A percentile compares a stretch with the other conserved stretches of the same genome.
Conservation (phyloP, 2,888 invertebrate species). For the Pterobdella sp. region DNA sequence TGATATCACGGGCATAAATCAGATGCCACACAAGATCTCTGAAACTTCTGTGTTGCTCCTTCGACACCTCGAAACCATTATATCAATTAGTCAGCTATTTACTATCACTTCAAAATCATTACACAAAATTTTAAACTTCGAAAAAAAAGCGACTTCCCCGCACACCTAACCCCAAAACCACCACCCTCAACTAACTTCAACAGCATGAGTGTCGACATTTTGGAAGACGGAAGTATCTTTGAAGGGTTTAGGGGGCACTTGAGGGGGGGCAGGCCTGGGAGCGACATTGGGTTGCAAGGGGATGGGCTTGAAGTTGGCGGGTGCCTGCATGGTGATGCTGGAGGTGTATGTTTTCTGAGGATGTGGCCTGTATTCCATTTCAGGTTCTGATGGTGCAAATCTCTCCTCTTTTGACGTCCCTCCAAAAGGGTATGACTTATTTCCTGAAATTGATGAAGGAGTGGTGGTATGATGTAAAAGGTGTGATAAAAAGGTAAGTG, state of each 20-base stretch:
- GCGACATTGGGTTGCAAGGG: constrained; percentile 41
- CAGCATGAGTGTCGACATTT: constrained; percentile 50
- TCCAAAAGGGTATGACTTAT: constrained; percentile 36
- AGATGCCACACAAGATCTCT: constrained; percentile 51
- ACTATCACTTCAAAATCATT: neutral
- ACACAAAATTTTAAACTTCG: neutral
- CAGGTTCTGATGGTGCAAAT: constrained; percentile 38
- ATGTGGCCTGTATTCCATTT: constrained; percentile 39
- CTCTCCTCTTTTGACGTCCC: constrained; percentile 27
- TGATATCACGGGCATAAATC: constrained; percentile 50
- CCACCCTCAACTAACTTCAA: constrained; percentile 43
- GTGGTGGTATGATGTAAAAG: too few species aligned
- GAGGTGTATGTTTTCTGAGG: constrained; percentile 38
- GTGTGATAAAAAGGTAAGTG: too few species aligned
- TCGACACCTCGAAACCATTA: constrained; percentile 44
- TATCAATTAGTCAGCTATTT: neutral
- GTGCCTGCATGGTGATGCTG: constrained; percentile 40
- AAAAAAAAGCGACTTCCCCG: neutral
- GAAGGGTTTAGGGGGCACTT: constrained; percentile 45
- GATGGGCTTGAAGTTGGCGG: constrained; percentile 43
- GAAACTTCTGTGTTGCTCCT: constrained; percentile 49
- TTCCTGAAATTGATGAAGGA: too few species aligned
- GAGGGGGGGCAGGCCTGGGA: constrained; percentile 43
- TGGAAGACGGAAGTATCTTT: constrained; percentile 47
- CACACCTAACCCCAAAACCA: neutral